phyloP scores from a whole-genome alignment of 2,888 invertebrate genomes.

The Erebia ligea region DNA sequence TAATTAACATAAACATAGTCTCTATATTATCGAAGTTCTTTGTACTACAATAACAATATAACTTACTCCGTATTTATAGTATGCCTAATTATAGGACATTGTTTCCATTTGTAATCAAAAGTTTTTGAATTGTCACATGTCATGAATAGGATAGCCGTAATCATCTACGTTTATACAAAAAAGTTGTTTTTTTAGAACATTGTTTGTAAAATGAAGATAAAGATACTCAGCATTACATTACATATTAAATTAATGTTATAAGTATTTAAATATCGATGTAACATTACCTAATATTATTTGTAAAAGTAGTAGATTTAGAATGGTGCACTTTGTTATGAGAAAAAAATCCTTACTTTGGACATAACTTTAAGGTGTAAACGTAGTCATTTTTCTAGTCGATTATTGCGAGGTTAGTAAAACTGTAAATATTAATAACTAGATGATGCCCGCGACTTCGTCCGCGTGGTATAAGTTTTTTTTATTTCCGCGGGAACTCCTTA shows the following conservation, averaged over 20 bases:
- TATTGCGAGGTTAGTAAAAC: constrained; percentile 47
- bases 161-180: constrained; percentile 24
- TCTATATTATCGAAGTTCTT: constrained; percentile 34
- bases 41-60: constrained; percentile 35
- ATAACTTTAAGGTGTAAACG: constrained; percentile 41
- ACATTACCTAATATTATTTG: not conserved
- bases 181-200: not conserved
- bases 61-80: constrained; percentile 30
- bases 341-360: not conserved
- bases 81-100: constrained; percentile 20
- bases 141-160: constrained; percentile 34
- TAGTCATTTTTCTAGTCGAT: constrained; percentile 34
- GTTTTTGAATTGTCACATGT: constrained; percentile 35
- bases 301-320: not conserved
- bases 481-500: too few relatives aligned
- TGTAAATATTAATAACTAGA: constrained; percentile 48
- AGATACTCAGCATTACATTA: not conserved
- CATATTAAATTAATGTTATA: not conserved
- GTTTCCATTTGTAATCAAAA: constrained; percentile 34
- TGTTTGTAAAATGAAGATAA: not conserved
- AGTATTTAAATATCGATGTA: not conserved
- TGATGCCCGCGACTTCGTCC: too few relatives aligned
- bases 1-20: constrained; percentile 40
- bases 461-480: too few relatives aligned
- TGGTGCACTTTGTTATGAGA: not conserved